Conservation (phyloP, 2,113 vertebrate genomes). For the Microtus ochrogaster region DNA sequence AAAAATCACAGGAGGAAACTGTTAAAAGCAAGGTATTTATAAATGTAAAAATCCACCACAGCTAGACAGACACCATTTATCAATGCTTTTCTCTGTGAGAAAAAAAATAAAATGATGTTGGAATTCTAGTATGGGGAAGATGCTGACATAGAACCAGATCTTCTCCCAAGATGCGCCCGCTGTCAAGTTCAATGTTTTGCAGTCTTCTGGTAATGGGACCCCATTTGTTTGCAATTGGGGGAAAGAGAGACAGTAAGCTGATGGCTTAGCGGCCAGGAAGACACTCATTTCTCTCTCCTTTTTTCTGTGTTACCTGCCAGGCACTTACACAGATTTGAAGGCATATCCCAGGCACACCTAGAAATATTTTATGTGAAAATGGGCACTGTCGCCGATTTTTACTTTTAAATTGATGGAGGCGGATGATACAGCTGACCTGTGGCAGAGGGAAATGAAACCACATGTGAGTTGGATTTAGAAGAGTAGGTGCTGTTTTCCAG, state of each 20-base stretch:
- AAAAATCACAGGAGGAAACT: slow-evolving; percentile 73
- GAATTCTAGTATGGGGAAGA: neutral
- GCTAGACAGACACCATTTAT: slow-evolving; percentile 65
- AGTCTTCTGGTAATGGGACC: neutral
- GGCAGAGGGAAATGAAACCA: slow-evolving; percentile 63
- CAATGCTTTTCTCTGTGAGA: slow-evolving; percentile 62
- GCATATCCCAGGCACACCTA: slow-evolving; percentile 26
- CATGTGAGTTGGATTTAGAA: slow-evolving; percentile 56
- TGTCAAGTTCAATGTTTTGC: neutral
- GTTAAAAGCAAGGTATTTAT: slow-evolving; percentile 69
- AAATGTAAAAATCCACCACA: slow-evolving; percentile 42
- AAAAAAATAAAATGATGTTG: slow-evolving; percentile 47
- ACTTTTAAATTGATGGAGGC: slow-evolving; percentile 47
- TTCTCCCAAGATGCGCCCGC: neutral
- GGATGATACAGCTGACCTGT: slow-evolving; percentile 30
- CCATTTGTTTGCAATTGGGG: slow-evolving; percentile 15
- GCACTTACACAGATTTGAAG: neutral
- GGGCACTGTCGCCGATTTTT: neutral
- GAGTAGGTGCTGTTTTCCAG: slow-evolving; percentile 1
- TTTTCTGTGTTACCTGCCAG: neutral
- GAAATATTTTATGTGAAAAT: slow-evolving; percentile 42
- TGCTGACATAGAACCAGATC: neutral
- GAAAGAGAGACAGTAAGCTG: neutral
- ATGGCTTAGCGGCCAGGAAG: neutral
- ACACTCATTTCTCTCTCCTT: neutral